These are phyloP conservation scores for Crambe crambe DNA, from an alignment of 37 sponge, comb jelly and placozoan genomes.

Conservation along the genomic window DNA sequence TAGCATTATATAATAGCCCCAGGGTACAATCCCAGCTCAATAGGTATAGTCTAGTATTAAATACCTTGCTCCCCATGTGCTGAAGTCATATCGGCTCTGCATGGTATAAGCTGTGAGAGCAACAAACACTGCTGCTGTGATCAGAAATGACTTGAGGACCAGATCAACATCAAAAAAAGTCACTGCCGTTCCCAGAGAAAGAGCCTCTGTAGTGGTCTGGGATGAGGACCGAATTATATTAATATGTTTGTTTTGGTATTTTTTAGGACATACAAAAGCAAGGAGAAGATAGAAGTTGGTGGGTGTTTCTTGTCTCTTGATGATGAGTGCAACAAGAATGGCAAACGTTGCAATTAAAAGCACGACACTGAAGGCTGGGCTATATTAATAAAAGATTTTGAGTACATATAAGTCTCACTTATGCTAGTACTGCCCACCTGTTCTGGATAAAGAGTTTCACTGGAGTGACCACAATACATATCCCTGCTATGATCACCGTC, in stretches of 20 bases:
- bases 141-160: conserved; percentile 85
- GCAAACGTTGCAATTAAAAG: conserved; percentile 50
- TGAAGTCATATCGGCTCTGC: conserved; percentile 97
- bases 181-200: conserved; percentile 56
- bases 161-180: conserved; percentile 82
- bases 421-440: conserved; percentile 31
- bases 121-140: conserved; percentile 81
- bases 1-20: too few species aligned
- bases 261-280: conserved; percentile 66
- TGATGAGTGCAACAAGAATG: conserved; percentile 67
- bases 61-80: conserved; percentile 95
- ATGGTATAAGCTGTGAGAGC: conserved; percentile 89
- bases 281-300: conserved; percentile 69
- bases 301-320: conserved; percentile 67
- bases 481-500: conserved; percentile 49
- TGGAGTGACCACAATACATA: conserved; percentile 61
- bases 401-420: background rate
- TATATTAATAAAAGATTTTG: conserved; percentile 3
- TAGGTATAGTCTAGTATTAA: background rate
- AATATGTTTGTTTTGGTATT: background rate
- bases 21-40: too few species aligned
- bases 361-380: conserved; percentile 43
- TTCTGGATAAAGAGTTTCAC: conserved; percentile 66
- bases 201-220: conserved; percentile 44
- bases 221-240: background rate